Conservation (phyloP, 2,888 invertebrate genomes). For the Cylindroiulus punctatus region DNA sequence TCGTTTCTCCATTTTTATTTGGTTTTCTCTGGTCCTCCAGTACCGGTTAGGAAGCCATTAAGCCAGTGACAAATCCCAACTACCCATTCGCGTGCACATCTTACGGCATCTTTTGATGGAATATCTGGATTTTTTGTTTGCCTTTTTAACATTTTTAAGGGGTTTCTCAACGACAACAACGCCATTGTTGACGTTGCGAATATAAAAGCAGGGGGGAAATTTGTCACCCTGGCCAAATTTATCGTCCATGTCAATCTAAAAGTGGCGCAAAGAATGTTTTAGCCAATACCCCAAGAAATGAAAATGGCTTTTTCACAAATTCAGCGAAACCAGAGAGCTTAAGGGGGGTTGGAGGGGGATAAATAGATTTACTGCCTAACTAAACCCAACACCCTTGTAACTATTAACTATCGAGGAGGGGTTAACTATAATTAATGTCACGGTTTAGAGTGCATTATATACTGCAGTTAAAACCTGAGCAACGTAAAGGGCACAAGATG, state of each 20-base stretch:
- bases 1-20: conserved; percentile 19
- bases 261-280: conserved; percentile 29
- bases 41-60: conserved; percentile 33
- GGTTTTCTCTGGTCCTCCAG: background rate
- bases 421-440: conserved; percentile 29
- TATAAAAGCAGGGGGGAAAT: conserved; percentile 11
- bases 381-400: conserved; percentile 33
- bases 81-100: conserved; percentile 10
- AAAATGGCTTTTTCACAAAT: conserved; percentile 33
- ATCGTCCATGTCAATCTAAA: conserved; percentile 1
- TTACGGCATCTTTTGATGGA: conserved; percentile 33
- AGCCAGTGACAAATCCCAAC: background rate
- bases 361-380: background rate
- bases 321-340: conserved; percentile 37
- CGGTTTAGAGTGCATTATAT: background rate
- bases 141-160: conserved; percentile 19
- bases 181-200: conserved; percentile 23
- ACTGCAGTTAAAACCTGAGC: background rate
- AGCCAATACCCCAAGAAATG: background rate
- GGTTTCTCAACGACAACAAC: conserved; percentile 13
- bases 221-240: conserved; percentile 26
- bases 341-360: background rate
- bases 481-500: background rate
- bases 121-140: background rate
- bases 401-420: conserved; percentile 28